Evolutionary conservation across 2,797 vertebrate genomes (phyloP).

Genomic region (Sandelia bainsii): DNA sequence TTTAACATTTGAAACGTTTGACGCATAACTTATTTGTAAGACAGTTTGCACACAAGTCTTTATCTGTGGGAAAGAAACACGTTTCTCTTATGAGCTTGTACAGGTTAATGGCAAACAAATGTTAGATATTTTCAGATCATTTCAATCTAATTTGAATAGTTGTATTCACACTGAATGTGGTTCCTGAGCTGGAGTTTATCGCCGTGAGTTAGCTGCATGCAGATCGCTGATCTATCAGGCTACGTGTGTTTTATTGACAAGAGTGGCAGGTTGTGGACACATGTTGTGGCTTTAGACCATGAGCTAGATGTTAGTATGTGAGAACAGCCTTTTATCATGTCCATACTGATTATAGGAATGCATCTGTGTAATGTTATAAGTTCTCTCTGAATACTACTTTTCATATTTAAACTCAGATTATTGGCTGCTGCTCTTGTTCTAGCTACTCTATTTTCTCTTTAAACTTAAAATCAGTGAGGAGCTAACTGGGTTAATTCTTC

Average conservation of each 20-base stretch:
- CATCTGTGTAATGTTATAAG: background rate
- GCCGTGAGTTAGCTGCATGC: conserved; percentile 16
- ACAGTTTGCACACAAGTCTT: background rate
- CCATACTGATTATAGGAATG: background rate
- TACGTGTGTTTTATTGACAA: conserved; percentile 14
- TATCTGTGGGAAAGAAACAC: background rate
- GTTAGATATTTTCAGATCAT: background rate
- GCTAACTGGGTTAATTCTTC: background rate
- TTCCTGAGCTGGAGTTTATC: background rate
- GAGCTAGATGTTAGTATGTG: no score
- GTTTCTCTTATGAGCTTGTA: background rate
- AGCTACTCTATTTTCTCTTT: background rate
- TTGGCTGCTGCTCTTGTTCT: background rate
- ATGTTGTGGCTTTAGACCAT: conserved; percentile 17
- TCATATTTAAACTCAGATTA: background rate
- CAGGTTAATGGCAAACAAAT: background rate
- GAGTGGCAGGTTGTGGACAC: conserved; percentile 14
- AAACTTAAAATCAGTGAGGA: background rate
- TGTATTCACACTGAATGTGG: background rate
- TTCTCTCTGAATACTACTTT: background rate
- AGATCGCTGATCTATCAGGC: conserved; percentile 19
- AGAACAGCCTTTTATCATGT: background rate
- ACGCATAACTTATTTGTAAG: background rate
- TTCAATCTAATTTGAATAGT: background rate
- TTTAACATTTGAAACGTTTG: background rate